Conservation (phyloP, 2,888 invertebrate species). For the Tetanocera ferruginea region DNA sequence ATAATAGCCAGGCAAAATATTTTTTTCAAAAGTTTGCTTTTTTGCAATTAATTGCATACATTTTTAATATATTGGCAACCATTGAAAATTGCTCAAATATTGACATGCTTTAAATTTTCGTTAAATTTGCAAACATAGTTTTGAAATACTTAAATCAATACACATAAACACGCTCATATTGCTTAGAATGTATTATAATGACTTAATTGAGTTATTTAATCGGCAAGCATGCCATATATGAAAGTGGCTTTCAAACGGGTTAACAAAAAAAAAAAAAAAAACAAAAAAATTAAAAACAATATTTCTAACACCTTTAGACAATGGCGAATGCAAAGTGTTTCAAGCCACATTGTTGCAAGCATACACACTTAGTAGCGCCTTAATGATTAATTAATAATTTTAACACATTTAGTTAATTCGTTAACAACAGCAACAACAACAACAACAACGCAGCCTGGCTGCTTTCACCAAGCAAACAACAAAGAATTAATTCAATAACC, state of each 20-base stretch:
- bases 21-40: too few relatives aligned
- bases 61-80: too few relatives aligned
- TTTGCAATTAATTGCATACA: too few relatives aligned
- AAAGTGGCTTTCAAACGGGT: slow-evolving; percentile 23
- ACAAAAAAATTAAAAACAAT: not conserved
- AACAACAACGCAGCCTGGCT: not conserved
- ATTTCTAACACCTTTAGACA: not conserved
- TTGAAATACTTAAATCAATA: too few relatives aligned
- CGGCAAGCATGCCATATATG: slow-evolving; percentile 26
- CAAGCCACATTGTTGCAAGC: not conserved
- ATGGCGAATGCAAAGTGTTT: not conserved
- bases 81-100: too few relatives aligned
- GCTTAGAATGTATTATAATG: not conserved
- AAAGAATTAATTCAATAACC: not conserved
- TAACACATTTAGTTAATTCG: slow-evolving; percentile 8
- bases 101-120: too few relatives aligned
- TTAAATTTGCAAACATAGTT: too few relatives aligned
- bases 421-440: not conserved
- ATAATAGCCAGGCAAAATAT: too few relatives aligned
- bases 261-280: not conserved
- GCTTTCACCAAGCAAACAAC: slow-evolving; percentile 14
- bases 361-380: not conserved
- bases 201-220: not conserved
- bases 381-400: not conserved
- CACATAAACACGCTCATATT: too few relatives aligned